These are phyloP conservation scores for Coenobita brevimanus DNA, from an alignment of 1,140 invertebrate genomes.

Conservation along the genomic window DNA sequence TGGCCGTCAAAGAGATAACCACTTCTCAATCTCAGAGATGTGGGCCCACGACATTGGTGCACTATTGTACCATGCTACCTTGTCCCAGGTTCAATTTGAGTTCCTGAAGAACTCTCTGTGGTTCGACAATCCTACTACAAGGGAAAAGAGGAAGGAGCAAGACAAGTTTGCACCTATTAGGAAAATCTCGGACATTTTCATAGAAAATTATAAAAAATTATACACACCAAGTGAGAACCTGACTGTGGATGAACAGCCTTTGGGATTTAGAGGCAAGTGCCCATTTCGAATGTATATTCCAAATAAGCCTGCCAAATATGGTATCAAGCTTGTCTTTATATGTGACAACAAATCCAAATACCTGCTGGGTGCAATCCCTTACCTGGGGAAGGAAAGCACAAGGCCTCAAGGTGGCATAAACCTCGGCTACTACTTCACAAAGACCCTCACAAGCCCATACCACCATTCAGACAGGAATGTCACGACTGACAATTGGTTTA, in stretches of 20 bases:
- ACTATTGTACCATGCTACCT: conserved; percentile 29
- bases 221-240: conserved; percentile 63
- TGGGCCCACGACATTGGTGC: conserved; percentile 1
- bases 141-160: conserved; percentile 35
- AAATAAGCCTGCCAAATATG: no score
- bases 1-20: conserved; percentile 11
- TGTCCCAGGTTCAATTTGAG: conserved; percentile 6
- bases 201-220: background rate
- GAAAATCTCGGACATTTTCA: conserved; percentile 65
- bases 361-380: conserved; percentile 60
- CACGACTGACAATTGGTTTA: conserved; percentile 16
- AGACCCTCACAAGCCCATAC: conserved; percentile 38
- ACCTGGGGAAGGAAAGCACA: conserved; percentile 49
- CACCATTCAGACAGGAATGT: conserved; percentile 10
- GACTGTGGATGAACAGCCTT: no score
- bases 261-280: no score
- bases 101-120: conserved; percentile 47
- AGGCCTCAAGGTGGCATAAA: conserved; percentile 19
- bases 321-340: conserved; percentile 71
- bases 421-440: conserved; percentile 48
- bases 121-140: conserved; percentile 70
- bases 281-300: no score
- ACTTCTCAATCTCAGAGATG: conserved; percentile 16
- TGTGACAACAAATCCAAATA: conserved; percentile 46
- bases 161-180: conserved; percentile 70